Conservation (phyloP, 1,140 invertebrate genomes). For the Harlomillsia oculata region DNA sequence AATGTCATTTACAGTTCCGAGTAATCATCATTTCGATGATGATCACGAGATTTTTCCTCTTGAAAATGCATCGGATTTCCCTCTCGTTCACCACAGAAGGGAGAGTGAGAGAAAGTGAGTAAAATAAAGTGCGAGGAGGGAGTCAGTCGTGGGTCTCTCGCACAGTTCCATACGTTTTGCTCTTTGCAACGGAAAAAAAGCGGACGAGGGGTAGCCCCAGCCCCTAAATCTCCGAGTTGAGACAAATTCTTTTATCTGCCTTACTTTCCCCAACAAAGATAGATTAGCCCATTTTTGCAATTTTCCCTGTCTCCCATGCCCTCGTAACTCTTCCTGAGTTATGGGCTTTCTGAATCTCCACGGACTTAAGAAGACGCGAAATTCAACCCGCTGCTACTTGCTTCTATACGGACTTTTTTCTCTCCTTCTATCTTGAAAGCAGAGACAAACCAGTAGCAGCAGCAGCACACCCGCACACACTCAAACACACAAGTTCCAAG, state of each 20-base stretch:
- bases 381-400: constrained; percentile 28
- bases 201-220: constrained; percentile 15
- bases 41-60: too few relatives aligned
- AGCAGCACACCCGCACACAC: constrained; percentile 1
- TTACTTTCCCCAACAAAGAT: constrained; percentile 39
- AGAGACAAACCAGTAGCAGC: neutral
- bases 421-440: constrained; percentile 10
- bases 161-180: too few relatives aligned
- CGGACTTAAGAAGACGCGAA: constrained; percentile 36
- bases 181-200: constrained; percentile 12
- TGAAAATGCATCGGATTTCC: too few relatives aligned
- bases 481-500: constrained; percentile 3
- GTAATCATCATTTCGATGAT: too few relatives aligned
- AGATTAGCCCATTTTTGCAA: constrained; percentile 39
- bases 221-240: constrained; percentile 37
- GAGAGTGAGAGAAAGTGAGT: constrained; percentile 8
- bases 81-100: neutral
- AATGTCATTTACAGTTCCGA: too few relatives aligned
- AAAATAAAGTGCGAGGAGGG: neutral
- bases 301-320: constrained; percentile 37
- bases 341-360: constrained; percentile 37
- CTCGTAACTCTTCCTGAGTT: constrained; percentile 37
- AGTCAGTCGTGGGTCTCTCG: too few relatives aligned
- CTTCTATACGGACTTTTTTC: constrained; percentile 14
- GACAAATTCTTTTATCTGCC: constrained; percentile 40